phyloP scores from a whole-genome alignment of 2,888 invertebrate genomes.

The Philereme transversata region DNA sequence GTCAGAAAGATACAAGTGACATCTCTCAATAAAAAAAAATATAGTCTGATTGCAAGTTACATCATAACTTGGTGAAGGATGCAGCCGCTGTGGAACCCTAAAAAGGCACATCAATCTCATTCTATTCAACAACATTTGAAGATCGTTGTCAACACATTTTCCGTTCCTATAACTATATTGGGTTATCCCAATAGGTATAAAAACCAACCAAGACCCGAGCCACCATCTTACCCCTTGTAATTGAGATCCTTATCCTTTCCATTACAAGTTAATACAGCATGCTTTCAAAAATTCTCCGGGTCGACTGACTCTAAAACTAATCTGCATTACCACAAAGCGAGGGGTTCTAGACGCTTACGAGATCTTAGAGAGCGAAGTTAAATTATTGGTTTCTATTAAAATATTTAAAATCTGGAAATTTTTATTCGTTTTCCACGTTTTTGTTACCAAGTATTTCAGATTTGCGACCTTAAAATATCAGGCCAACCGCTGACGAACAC shows the following conservation, averaged over 20 bases:
- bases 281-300: slow-evolving; percentile 15
- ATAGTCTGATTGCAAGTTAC: too few relatives aligned
- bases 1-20: too few relatives aligned
- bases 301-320: slow-evolving; percentile 23
- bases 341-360: slow-evolving; percentile 15
- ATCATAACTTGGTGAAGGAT: too few relatives aligned
- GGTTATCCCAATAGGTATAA: slow-evolving; percentile 10
- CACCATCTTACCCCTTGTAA: slow-evolving; percentile 16
- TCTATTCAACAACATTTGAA: slow-evolving; percentile 10
- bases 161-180: background rate
- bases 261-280: slow-evolving; percentile 18
- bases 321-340: slow-evolving; percentile 18
- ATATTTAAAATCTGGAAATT: background rate
- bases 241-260: slow-evolving; percentile 30
- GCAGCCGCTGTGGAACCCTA: background rate
- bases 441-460: too few relatives aligned
- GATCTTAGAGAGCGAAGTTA: slow-evolving; percentile 3
- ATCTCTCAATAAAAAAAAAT: too few relatives aligned
- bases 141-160: slow-evolving; percentile 14
- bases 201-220: slow-evolving; percentile 1
- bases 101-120: slow-evolving; percentile 4
- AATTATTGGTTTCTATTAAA: slow-evolving; percentile 1
- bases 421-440: background rate
- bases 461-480: background rate
- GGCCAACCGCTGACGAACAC: slow-evolving; percentile 5